Conservation (phyloP, 2,797 vertebrate genomes). For the Borostomias antarcticus region DNA sequence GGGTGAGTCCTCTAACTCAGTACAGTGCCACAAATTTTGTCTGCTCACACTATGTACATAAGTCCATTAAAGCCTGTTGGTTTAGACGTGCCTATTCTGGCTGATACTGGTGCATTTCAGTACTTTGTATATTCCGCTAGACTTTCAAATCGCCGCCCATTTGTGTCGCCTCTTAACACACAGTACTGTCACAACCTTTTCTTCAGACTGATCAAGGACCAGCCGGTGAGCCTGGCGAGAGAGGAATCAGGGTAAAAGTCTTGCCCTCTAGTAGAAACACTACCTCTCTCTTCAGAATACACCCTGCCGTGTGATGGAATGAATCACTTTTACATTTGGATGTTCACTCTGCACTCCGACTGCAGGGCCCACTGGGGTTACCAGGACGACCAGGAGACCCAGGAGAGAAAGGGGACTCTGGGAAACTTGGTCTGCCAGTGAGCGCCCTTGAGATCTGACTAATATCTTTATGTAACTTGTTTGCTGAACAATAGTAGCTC, state of each 20-base stretch:
- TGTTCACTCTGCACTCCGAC: slow-evolving; percentile 19
- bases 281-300: background rate
- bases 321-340: background rate
- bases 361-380: slow-evolving; percentile 82
- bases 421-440: slow-evolving; percentile 65
- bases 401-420: slow-evolving; percentile 81
- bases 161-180: background rate
- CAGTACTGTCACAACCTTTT: slow-evolving; percentile 38
- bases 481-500: no score
- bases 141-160: background rate
- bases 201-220: slow-evolving; percentile 81
- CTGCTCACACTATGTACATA: no score
- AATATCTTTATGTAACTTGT: background rate
- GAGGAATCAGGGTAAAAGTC: slow-evolving; percentile 81
- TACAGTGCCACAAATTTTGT: no score
- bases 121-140: background rate
- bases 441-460: slow-evolving; percentile 34
- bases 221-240: slow-evolving; percentile 80
- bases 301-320: background rate
- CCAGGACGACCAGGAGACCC: slow-evolving; percentile 81
- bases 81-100: no score
- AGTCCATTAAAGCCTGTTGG: no score
- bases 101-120: no score
- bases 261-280: background rate
- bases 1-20: no score